phyloP scores from a whole-genome alignment of 2,113 vertebrate species.

The Sebastes fasciatus region DNA sequence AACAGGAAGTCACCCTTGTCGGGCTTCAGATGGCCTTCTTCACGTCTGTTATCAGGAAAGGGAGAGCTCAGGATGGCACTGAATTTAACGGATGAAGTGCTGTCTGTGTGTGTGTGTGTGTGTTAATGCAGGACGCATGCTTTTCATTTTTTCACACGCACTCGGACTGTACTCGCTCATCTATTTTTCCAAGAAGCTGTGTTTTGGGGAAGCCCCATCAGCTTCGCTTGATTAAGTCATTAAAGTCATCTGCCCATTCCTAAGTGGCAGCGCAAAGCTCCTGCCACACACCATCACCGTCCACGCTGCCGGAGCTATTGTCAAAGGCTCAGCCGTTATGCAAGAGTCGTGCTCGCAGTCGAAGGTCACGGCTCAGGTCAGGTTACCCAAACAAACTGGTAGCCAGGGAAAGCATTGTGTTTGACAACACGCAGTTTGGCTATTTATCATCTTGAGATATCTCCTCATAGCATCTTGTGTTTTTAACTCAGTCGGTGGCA shows the following conservation, averaged over 20 bases:
- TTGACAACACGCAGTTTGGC: background rate
- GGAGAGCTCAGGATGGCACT: slow-evolving; percentile 34
- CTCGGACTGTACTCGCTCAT: background rate
- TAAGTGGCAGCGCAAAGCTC: slow-evolving; percentile 69
- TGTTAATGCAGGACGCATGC: slow-evolving; percentile 1
- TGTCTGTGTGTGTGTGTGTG: background rate
- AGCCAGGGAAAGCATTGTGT: slow-evolving; percentile 19
- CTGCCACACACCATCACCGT: slow-evolving; percentile 67
- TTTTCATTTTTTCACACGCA: slow-evolving; percentile 39
- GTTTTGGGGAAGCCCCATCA: slow-evolving; percentile 63
- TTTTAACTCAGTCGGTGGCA: background rate
- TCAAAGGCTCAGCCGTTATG: slow-evolving; percentile 41
- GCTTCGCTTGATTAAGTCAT: slow-evolving; percentile 66
- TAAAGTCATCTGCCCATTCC: slow-evolving; percentile 56
- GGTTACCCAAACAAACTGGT: slow-evolving; percentile 35
- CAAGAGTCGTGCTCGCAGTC: slow-evolving; percentile 31
- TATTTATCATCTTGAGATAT: background rate
- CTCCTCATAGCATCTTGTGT: background rate
- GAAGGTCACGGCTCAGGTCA: slow-evolving; percentile 46
- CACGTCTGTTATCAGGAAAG: slow-evolving; percentile 37
- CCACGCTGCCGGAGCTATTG: slow-evolving; percentile 57
- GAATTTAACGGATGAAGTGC: slow-evolving; percentile 18
- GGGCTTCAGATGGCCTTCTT: slow-evolving; percentile 42
- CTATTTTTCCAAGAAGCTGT: slow-evolving; percentile 60
- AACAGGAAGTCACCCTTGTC: slow-evolving; percentile 62